phyloP scores from a whole-genome alignment of 1,140 invertebrate genomes.

The Rhyzopertha dominica region DNA sequence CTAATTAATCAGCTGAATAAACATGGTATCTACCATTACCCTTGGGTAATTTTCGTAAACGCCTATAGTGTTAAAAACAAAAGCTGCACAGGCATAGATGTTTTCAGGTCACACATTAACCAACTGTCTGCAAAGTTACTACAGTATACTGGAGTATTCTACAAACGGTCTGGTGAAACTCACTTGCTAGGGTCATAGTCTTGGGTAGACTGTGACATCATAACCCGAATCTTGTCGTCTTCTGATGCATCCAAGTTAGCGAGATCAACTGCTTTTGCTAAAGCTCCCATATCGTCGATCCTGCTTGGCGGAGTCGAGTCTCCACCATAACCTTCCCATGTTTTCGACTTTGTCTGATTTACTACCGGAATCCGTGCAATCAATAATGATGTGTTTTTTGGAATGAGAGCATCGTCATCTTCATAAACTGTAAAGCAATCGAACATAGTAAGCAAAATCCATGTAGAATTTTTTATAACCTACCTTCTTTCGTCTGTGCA shows the following conservation, averaged over 20 bases:
- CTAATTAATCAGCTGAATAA: too few relatives aligned
- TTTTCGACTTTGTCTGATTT: constrained; percentile 65
- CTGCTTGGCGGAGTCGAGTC: constrained; percentile 43
- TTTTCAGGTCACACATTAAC: too few relatives aligned
- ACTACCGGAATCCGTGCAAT: constrained; percentile 85
- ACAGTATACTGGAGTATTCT: too few relatives aligned
- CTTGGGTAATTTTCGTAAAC: too few relatives aligned
- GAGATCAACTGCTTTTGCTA: constrained; percentile 69
- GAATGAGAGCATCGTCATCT: constrained; percentile 85
- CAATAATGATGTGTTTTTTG: constrained; percentile 96
- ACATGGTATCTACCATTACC: too few relatives aligned
- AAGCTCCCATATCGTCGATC: constrained; percentile 51
- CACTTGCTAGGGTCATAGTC: constrained; percentile 97
- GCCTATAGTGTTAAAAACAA: too few relatives aligned
- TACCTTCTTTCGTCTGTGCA: constrained; percentile 96
- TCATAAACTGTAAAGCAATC: constrained; percentile 73
- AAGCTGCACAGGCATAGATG: too few relatives aligned
- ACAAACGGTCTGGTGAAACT: too few relatives aligned
- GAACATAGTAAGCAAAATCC: constrained; percentile 1
- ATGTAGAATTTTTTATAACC: constrained; percentile 20
- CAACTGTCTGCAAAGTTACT: too few relatives aligned
- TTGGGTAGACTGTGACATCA: constrained; percentile 93
- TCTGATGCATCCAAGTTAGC: constrained; percentile 87
- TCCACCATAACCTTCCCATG: constrained; percentile 55
- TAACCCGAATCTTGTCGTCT: constrained; percentile 94